Percentiles rank a stretch among this genome's conserved stretches.
Conservation (phyloP, 2,888 invertebrate genomes). For the Leucozona laternaria region DNA sequence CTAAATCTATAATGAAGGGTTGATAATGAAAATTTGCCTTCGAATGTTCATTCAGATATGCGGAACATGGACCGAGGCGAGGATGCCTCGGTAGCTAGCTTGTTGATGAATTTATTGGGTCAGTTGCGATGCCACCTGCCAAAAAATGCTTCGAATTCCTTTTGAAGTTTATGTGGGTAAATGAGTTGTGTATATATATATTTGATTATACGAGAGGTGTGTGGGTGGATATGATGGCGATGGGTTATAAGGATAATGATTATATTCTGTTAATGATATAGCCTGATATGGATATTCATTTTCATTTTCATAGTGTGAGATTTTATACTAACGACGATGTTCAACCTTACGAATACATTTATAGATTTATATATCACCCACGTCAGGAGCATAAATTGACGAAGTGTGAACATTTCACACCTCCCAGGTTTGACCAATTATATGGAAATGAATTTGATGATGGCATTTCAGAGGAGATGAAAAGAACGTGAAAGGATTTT, state of each 20-base stretch:
- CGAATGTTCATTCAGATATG: slow-evolving; percentile 61
- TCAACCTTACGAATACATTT: too few relatives aligned
- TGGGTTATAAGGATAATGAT: slow-evolving; percentile 63
- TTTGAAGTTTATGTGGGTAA: slow-evolving; percentile 72
- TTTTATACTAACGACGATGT: slow-evolving; percentile 13
- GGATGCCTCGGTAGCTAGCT: slow-evolving; percentile 1
- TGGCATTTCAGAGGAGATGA: slow-evolving; percentile 30
- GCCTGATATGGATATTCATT: too few relatives aligned
- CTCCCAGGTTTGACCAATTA: slow-evolving; percentile 72
- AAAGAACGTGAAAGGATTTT: slow-evolving; percentile 51
- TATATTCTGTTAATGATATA: slow-evolving; percentile 74
- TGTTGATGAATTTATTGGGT: slow-evolving; percentile 75
- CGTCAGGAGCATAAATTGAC: slow-evolving; percentile 46
- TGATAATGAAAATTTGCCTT: slow-evolving; percentile 69
- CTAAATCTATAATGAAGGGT: slow-evolving; percentile 70
- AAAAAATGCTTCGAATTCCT: slow-evolving; percentile 74
- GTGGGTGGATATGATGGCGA: slow-evolving; percentile 7
- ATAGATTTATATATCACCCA: slow-evolving; percentile 4
- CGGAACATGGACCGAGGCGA: slow-evolving; percentile 14
- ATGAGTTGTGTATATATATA: slow-evolving; percentile 11
- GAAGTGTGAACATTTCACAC: slow-evolving; percentile 75
- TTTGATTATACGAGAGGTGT: slow-evolving; percentile 5
- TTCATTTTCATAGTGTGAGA: slow-evolving; percentile 20
- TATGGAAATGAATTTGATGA: slow-evolving; percentile 59
- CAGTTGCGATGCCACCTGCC: slow-evolving; percentile 75